Evolutionary conservation across 2,113 vertebrate genomes (phyloP).

Genomic region (Notothenia rossii): DNA sequence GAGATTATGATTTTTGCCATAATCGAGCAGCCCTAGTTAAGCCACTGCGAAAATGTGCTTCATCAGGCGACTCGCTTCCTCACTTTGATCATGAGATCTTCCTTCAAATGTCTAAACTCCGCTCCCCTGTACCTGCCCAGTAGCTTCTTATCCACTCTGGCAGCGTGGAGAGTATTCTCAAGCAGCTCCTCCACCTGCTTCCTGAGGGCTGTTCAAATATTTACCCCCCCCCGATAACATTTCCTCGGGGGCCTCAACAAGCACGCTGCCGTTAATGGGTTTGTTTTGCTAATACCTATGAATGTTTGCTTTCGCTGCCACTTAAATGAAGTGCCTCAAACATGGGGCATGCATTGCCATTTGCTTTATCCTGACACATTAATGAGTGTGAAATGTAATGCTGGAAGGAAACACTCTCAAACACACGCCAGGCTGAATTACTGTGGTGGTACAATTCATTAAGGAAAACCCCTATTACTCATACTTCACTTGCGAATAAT

Average conservation of each 20-base stretch:
- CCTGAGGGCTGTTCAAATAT: conserved; percentile 83
- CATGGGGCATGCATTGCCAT: conserved; percentile 50
- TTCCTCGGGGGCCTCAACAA: conserved; percentile 68
- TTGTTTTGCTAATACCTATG: conserved; percentile 76
- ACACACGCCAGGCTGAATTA: conserved; percentile 36
- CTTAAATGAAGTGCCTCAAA: conserved; percentile 68
- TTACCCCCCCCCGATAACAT: conserved; percentile 74
- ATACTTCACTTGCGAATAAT: conserved; percentile 44
- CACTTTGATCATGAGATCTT: background rate
- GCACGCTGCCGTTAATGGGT: conserved; percentile 64
- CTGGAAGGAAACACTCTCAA: conserved; percentile 51
- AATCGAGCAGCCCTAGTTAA: too few relatives aligned
- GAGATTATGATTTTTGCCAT: too few relatives aligned
- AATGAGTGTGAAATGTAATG: conserved; percentile 60
- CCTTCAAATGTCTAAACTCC: background rate
- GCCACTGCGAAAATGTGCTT: too few relatives aligned
- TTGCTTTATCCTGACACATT: conserved; percentile 66
- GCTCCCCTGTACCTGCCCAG: conserved; percentile 19
- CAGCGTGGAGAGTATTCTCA: conserved; percentile 46
- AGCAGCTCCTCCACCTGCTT: conserved; percentile 61
- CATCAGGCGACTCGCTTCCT: background rate
- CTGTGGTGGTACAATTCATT: conserved; percentile 59
- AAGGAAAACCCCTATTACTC: conserved; percentile 50
- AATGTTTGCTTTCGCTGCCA: conserved; percentile 74
- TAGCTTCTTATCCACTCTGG: conserved; percentile 46